Evolutionary conservation across 2,888 invertebrate genomes (phyloP).

Genomic region (Tribolium freemani): DNA sequence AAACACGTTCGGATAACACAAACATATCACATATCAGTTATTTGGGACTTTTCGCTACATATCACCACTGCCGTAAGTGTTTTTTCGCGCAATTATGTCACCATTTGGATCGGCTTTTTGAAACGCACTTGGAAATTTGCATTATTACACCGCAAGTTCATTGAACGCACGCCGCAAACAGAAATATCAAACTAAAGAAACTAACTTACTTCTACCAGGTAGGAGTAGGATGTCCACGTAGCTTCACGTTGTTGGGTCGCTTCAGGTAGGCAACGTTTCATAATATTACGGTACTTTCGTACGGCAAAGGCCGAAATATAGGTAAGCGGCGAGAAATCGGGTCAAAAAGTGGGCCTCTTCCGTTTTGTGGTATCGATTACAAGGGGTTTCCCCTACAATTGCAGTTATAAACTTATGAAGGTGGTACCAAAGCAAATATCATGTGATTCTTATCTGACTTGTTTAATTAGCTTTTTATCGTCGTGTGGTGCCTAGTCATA

Average conservation of each 20-base stretch:
- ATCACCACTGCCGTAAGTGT: slow-evolving; percentile 8
- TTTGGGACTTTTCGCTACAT: slow-evolving; percentile 1
- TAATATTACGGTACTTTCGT: slow-evolving; percentile 26
- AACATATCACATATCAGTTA: slow-evolving; percentile 26
- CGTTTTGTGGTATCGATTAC: no score
- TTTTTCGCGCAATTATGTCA: slow-evolving; percentile 11
- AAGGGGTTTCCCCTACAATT: no score
- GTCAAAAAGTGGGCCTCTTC: no score
- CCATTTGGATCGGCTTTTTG: slow-evolving; percentile 7
- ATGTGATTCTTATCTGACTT: no score
- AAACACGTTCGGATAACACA: slow-evolving; percentile 36
- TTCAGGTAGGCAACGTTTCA: slow-evolving; percentile 23
- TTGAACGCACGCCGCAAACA: slow-evolving; percentile 49
- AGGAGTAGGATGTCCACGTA: slow-evolving; percentile 52
- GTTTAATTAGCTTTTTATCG: no score
- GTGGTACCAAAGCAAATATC: no score
- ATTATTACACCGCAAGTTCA: slow-evolving; percentile 46
- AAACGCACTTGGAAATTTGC: neutral
- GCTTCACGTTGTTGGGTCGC: slow-evolving; percentile 33
- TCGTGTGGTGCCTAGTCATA: no score
- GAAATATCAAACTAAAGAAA: slow-evolving; percentile 39
- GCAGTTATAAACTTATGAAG: no score
- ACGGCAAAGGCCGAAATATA: neutral
- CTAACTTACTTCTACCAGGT: slow-evolving; percentile 15
- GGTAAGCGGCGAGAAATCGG: no score